phyloP scores from a whole-genome alignment of 1,140 invertebrate species.

The Listronotus oregonensis region DNA sequence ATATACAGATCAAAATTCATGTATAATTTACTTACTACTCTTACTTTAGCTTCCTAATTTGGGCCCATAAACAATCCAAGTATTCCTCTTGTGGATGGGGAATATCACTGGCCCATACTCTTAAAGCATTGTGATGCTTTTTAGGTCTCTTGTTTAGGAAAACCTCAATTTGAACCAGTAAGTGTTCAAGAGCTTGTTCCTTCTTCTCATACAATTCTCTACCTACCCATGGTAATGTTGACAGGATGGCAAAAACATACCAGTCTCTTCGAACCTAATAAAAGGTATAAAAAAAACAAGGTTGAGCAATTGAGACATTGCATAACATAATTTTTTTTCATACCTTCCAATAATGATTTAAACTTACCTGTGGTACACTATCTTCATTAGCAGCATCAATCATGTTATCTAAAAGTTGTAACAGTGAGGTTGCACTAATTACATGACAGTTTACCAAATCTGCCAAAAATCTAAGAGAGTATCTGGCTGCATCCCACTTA shows the following conservation, averaged over 20 bases:
- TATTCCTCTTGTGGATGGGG: conserved; percentile 99
- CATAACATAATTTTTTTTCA: too few relatives aligned
- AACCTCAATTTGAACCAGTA: conserved; percentile 91
- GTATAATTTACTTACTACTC: conserved; percentile 66
- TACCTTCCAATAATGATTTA: not conserved
- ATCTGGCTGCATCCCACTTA: conserved; percentile 90
- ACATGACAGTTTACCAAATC: conserved; percentile 98
- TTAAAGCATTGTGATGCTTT: conserved; percentile 86
- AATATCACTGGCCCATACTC: conserved; percentile 90
- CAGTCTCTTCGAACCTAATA: conserved; percentile 81
- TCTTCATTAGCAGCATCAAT: conserved; percentile 94
- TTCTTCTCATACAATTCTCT: conserved; percentile 96
- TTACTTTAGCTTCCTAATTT: conserved; percentile 87
- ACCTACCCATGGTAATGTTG: conserved; percentile 94
- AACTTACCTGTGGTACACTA: conserved; percentile 76
- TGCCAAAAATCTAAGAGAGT: conserved; percentile 87
- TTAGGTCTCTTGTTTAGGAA: conserved; percentile 93
- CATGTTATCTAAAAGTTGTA: conserved; percentile 92
- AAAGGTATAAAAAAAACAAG: conserved; percentile 53
- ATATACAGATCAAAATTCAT: too few relatives aligned
- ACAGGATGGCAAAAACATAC: conserved; percentile 95
- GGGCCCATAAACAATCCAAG: conserved; percentile 95
- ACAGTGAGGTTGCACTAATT: conserved; percentile 87
- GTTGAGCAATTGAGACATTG: too few relatives aligned
- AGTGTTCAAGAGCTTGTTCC: conserved; percentile 88